Base-by-base conservation (phyloP, 2,113 vertebrate genomes). In the Gymnobelideus leadbeateri region DNA sequence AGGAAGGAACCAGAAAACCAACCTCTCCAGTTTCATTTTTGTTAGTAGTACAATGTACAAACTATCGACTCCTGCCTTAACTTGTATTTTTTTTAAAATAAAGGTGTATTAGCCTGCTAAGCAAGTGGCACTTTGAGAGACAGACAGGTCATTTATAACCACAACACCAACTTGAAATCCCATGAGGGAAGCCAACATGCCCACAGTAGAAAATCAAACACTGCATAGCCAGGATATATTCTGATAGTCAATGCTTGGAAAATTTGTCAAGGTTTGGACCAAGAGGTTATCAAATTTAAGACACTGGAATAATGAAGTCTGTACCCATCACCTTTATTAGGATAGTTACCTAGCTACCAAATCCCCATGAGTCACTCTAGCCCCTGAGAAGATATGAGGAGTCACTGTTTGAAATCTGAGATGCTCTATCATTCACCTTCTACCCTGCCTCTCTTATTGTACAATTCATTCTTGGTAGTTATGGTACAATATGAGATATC, bases 91-190 rank as follows among this genome's bases (percentile, higher is more conserved):
- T 61, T 97, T 97, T 94, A 91, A 21, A 21, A 43, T 96, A 89
- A 96, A 95, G 47, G 46, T 19, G 2, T 90, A 28, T 93, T 92
- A 96, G 93, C 19, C 37, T 92, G 52, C 26, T 93, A 97, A 94
- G 92, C 0, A 92, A 95, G 46, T 96, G 97, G 95, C 92, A 51
- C 91, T 95, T 28, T 23, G 93, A 68, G 92, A 91, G 95, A 96
- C 96, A 97, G 92, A 97, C 95, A 97, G 93, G 51, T 95, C 94
- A 92, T 95, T 51, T 0, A 7, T 93, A 49, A 43, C 93, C 57
- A 95, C n/a, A 37, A 90, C 49, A 52, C 51, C 37, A n/a, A 53
- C 53, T 94, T 98, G 97, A 97, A 94, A 91, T 98, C 92, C 92
- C 46, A 97, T 96, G 95, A 57, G 47, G 96, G 25, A 46, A 97